A percentile compares a stretch with the other conserved stretches of the same genome.
Conservation (phyloP, 2,888 invertebrate genomes). For the Arrhopalites spinosus region DNA sequence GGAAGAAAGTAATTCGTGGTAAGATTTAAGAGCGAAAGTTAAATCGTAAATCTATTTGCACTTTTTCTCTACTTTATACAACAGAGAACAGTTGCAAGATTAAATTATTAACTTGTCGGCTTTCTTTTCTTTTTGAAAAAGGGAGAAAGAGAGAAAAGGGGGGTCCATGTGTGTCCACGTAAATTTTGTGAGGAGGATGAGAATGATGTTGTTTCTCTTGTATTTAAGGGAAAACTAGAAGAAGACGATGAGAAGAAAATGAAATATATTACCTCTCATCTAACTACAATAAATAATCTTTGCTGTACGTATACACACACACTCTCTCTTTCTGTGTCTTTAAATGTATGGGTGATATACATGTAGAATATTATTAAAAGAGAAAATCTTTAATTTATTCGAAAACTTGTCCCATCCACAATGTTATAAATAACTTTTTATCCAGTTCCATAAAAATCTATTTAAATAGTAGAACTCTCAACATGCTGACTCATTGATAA, state of each 20-base stretch:
- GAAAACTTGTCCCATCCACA: not conserved
- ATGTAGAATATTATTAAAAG: too few relatives aligned
- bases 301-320: too few relatives aligned
- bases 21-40: conserved; percentile 6
- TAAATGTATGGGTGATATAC: too few relatives aligned
- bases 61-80: not conserved
- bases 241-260: not conserved
- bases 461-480: too few relatives aligned
- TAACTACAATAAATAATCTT: not conserved
- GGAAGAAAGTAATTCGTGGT: conserved; percentile 5
- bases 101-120: conserved; percentile 9
- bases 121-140: not conserved
- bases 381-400: not conserved
- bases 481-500: not conserved
- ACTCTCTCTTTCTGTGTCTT: too few relatives aligned
- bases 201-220: not conserved
- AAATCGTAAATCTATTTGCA: conserved; percentile 9
- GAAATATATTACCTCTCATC: not conserved
- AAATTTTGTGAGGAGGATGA: not conserved
- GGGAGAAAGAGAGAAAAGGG: not conserved
- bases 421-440: not conserved
- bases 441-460: not conserved
- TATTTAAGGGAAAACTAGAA: too few relatives aligned
- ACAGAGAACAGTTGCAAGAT: not conserved
- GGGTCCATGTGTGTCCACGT: not conserved